A percentile compares a stretch with the other conserved stretches of the same genome.
Evolutionary conservation across 2,888 invertebrate genomes (phyloP).

Genomic region (Pocota personata): DNA sequence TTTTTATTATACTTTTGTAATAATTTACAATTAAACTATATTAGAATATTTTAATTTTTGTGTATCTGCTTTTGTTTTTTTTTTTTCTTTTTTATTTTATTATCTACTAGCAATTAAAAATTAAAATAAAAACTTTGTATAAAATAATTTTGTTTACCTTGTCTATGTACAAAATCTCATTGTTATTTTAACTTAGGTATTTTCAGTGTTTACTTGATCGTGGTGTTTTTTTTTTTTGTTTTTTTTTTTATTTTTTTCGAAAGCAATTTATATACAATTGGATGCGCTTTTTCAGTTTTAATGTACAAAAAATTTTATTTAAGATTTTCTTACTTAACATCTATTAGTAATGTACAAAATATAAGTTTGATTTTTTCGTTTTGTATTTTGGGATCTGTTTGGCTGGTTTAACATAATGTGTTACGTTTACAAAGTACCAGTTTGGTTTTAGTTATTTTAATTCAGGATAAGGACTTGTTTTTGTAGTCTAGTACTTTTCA

Average conservation of each 20-base stretch:
- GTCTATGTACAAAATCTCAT: conserved; percentile 70
- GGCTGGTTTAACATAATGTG: conserved; percentile 32
- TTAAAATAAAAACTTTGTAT: conserved; percentile 61
- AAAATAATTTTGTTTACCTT: conserved; percentile 47
- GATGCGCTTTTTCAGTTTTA: conserved; percentile 20
- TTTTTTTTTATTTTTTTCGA: neutral
- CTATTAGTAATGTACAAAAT: conserved; percentile 65
- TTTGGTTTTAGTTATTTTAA: conserved; percentile 45
- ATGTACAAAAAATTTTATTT: conserved; percentile 19
- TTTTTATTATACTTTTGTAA: conserved; percentile 27
- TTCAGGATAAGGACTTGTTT: conserved; percentile 25
- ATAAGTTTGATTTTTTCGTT: conserved; percentile 50
- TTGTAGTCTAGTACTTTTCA: conserved; percentile 7
- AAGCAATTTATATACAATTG: conserved; percentile 45
- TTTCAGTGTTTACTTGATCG: conserved; percentile 33
- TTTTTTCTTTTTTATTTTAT: neutral
- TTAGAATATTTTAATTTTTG: conserved; percentile 34
- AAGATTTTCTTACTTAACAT: conserved; percentile 46
- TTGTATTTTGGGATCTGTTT: conserved; percentile 66
- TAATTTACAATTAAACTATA: conserved; percentile 66
- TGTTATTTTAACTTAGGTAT: conserved; percentile 31
- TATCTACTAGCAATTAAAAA: conserved; percentile 29
- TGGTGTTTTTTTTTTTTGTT: neutral
- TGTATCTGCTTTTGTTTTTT: conserved; percentile 19
- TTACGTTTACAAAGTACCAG: conserved; percentile 33